Evolutionary conservation across 2,888 invertebrate species (phyloP), one percentile per base, ranked within the genome.

Genomic region (Petrolisthes manimaculis): DNA sequence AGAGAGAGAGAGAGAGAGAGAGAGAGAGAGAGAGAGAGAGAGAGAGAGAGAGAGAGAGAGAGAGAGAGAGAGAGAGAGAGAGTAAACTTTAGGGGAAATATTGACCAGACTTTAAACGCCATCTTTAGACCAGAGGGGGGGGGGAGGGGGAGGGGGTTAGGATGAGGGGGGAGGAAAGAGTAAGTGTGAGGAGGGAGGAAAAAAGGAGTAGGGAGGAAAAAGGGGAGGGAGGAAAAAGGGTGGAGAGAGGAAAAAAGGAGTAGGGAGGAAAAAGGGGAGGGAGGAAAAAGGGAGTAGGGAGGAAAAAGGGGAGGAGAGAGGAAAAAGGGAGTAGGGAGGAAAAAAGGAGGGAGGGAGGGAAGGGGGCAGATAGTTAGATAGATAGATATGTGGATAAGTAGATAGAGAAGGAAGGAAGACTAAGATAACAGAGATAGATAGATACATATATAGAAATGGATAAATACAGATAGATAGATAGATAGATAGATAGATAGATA

Each of bases 311-410:
- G 61, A 14, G 61, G 14, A 61, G 61, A 61, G 14, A 14, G 14
- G 14, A 9, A 61, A 61, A 61, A 9, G 61, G 61, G 18, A 2
- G 61, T 9, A 14, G 14, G n/a, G 75, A 24, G 24, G n/a, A 24
- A 75, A 8, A 5, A 75, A n/a, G 54, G 80, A 53, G 80, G 53
- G 80, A 55, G 55, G 54, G 80, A 80, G 80, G 21, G 55, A 79
- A 54, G 51, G 80, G 21, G 54, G 53, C 61, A 18, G 61, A 61
- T 12, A 18, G 61, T 1, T 9, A 12, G 61, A 61, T 9, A 61
- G 61, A 61, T 6, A 61, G 61, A 61, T 9, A 61, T 9, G 61
- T 6, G 61, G 61, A 6, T 12, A 9, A 18, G 61, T 12, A 61
- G 18, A 18, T 12, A 12, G 61, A 61, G 18, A 61, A 18, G 61